Evolutionary conservation across 2,113 vertebrate genomes (phyloP).

Genomic region (Osmerus eperlanus): DNA sequence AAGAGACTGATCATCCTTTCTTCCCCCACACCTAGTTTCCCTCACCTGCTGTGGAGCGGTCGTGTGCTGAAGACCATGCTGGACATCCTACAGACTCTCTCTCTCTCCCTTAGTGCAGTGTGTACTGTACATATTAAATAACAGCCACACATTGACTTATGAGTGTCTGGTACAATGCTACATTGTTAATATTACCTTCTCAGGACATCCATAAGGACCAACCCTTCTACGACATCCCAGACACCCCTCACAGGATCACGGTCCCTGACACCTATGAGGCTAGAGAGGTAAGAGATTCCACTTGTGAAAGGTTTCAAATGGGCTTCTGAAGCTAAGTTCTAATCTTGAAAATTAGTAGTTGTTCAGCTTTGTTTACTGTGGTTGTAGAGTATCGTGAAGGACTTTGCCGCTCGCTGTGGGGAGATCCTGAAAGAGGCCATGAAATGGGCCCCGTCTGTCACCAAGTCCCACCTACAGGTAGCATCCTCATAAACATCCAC

Average conservation of each 20-base stretch:
- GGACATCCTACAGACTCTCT: slow-evolving; percentile 96
- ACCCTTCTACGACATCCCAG: slow-evolving; percentile 96
- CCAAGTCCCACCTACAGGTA: slow-evolving; percentile 97
- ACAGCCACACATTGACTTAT: background rate
- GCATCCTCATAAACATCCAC: background rate
- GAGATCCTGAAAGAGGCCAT: slow-evolving; percentile 98
- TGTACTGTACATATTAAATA: slow-evolving; percentile 46
- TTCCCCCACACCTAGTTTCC: slow-evolving; percentile 76
- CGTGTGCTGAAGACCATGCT: slow-evolving; percentile 96
- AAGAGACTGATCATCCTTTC: background rate
- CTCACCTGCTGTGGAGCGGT: slow-evolving; percentile 95
- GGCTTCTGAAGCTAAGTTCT: background rate
- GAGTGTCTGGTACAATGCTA: background rate
- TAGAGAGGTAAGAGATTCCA: slow-evolving; percentile 80
- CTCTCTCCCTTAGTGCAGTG: slow-evolving; percentile 92
- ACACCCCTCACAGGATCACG: slow-evolving; percentile 91
- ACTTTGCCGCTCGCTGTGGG: slow-evolving; percentile 95
- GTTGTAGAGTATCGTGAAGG: slow-evolving; percentile 91
- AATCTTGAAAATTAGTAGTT: background rate
- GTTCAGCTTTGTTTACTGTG: slow-evolving; percentile 5
- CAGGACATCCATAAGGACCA: slow-evolving; percentile 99
- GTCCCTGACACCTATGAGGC: slow-evolving; percentile 94
- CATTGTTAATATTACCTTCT: slow-evolving; percentile 18
- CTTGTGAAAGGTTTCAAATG: no score
- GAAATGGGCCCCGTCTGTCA: slow-evolving; percentile 98